These are phyloP conservation scores for Molanna angustata DNA, from an alignment of 2,888 invertebrate species.

Conservation along the genomic window DNA sequence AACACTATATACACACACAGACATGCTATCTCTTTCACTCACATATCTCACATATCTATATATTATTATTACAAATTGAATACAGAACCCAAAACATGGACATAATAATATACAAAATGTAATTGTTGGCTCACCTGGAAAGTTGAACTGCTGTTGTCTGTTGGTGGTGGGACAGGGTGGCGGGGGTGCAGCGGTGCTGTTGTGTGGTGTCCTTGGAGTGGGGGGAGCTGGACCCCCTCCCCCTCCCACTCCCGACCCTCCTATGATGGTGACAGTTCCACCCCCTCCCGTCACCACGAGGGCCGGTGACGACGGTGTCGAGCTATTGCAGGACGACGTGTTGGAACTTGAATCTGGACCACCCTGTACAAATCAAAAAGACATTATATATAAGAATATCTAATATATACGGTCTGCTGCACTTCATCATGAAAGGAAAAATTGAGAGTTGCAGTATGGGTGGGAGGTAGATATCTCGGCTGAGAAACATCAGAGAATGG, in stretches of 20 bases:
- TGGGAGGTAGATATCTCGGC: too few species aligned
- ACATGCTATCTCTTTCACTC: too few species aligned
- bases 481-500: too few species aligned
- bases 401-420: too few species aligned
- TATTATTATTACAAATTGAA: too few species aligned
- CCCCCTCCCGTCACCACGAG: slow-evolving; percentile 44
- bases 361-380: slow-evolving; percentile 43
- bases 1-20: too few species aligned
- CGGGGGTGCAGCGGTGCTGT: slow-evolving; percentile 12
- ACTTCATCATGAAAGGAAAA: too few species aligned
- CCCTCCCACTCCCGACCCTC: slow-evolving; percentile 48
- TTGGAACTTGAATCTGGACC: slow-evolving; percentile 87
- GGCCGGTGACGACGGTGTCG: slow-evolving; percentile 94
- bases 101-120: too few species aligned
- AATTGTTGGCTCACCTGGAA: slow-evolving; percentile 74
- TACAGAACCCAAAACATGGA: too few species aligned
- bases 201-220: slow-evolving; percentile 38
- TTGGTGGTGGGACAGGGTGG: slow-evolving; percentile 22
- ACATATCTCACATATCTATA: too few species aligned
- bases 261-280: slow-evolving; percentile 46
- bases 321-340: slow-evolving; percentile 94
- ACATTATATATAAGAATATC: neutral
- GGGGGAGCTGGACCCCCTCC: slow-evolving; percentile 36
- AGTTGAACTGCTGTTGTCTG: slow-evolving; percentile 70
- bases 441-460: too few species aligned